Conservation (phyloP, 1,140 invertebrate genomes). For the Onthophagus taurus region DNA sequence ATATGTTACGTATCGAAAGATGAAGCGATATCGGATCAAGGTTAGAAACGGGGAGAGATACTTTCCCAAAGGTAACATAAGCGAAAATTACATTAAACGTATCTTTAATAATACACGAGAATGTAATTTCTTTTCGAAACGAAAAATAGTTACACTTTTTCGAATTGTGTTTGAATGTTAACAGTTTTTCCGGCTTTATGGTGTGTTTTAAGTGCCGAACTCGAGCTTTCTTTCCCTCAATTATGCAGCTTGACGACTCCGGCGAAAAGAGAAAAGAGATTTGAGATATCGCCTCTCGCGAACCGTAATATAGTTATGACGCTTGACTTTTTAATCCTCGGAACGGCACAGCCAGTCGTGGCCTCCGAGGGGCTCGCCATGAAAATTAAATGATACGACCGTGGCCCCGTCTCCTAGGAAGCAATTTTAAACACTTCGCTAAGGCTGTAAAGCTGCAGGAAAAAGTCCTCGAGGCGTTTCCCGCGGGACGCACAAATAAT, state of each 20-base stretch:
- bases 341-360: background rate
- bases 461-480: slow-evolving; percentile 28
- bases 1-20: too few relatives aligned
- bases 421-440: slow-evolving; percentile 38
- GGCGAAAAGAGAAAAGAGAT: slow-evolving; percentile 16
- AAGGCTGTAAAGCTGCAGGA: slow-evolving; percentile 34
- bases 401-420: slow-evolving; percentile 31
- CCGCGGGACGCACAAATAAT: slow-evolving; percentile 37
- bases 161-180: too few relatives aligned
- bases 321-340: slow-evolving; percentile 30
- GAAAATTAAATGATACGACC: slow-evolving; percentile 37
- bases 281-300: slow-evolving; percentile 18
- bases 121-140: too few relatives aligned
- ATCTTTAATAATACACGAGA: too few relatives aligned
- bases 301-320: slow-evolving; percentile 30
- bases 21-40: too few relatives aligned
- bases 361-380: slow-evolving; percentile 16
- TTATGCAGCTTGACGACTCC: slow-evolving; percentile 15
- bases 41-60: too few relatives aligned
- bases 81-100: too few relatives aligned
- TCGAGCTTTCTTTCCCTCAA: too few relatives aligned
- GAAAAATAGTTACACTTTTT: too few relatives aligned
- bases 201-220: slow-evolving; percentile 10
- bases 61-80: too few relatives aligned
- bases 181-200: too few relatives aligned